Base-by-base conservation (phyloP, 53 echinoderm and acorn worm genomes). In the Henricia sp. region DNA sequence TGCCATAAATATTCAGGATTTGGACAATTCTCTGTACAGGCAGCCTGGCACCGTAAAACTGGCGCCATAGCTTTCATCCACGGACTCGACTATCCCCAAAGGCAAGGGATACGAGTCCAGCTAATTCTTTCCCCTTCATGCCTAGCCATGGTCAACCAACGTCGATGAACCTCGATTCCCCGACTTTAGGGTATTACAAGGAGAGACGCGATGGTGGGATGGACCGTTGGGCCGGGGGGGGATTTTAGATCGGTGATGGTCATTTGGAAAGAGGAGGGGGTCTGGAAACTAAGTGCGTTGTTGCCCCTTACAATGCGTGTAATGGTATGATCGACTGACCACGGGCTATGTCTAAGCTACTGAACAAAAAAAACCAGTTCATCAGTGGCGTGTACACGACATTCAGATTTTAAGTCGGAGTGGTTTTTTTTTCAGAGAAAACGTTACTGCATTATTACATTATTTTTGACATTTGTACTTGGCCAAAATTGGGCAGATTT, bases 111-210 rank as follows among this genome's bases (percentile, higher is more conserved):
- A n/a, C 43, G 3, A 72, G 72, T 52, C 53, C 39, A 14, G 76
- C 76, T 76, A 76, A 76, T 76, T 76, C 58, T 41, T 38, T 27
- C 57, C 58, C 59, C 39, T 41, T 27, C 40, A 13, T 39, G 26
- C 38, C 4, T n/a, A n/a, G 58, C 23, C 76, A 8, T 76, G 76
- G 76, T 76, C 76, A 76, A 26, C 58, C 8, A n/a, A 42, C 26
- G 58, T 58, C 25, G 76, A 76, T 76, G 41, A 40, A n/a, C 76
- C 28, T 4, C 40, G 42, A 13, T 76, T 38, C 40, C 48, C 76
- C 58, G 58, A 37, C 76, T 76, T 19, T 59, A 16, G 58, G 76
- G 56, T 25, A 43, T 26, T 20, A 8, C 9, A n/a, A n/a, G 52
- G 32, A 16, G 32, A 17, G 62, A 60, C 13, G 23, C 36, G 74